Base-by-base conservation (phyloP, 2,888 invertebrate species). In the Anticlea derivata region DNA sequence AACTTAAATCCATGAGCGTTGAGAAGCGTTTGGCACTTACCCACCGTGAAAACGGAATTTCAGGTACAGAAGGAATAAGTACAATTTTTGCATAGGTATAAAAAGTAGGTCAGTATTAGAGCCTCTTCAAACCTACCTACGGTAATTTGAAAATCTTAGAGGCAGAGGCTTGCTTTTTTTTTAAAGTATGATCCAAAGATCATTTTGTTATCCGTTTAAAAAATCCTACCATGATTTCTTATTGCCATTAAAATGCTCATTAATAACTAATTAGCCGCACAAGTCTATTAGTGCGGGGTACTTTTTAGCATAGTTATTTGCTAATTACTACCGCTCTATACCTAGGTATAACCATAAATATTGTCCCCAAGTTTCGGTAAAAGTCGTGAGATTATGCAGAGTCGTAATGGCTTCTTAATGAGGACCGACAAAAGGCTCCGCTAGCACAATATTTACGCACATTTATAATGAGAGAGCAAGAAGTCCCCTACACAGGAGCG, bases 401-500 rank as follows among this genome's bases (percentile, higher is more conserved):
- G 43, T 67, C 67, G 62, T 81, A 81, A 84, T 82, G 81, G 76
- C 67, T 82, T 82, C 78, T 80, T 83, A 80, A 82, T 82, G 82
- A 82, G 75, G 55, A 65, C 64, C 65, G 64, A 76, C 73, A 78
- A 79, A 74, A 74, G 71, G 66, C 34, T 41, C 23, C 57, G 58
- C 65, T 66, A 68, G 66, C 78, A 80, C 77, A 80, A 80, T 82
- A 83, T 84, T 83, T 81, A 76, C 79, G 58, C 51, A 62, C 58
- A 81, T 83, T 82, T 78, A 78, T 78, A 80, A 81, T 76, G 75
- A 79, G 75, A 79, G 63, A 30, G 61, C 55, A 61, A 64, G 61
- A 49, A 62, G 51, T 51, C 61, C 55, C 43, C 34, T 29, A 12
- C 7, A 29, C 47, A 48, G 43, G 17, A 8, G 2, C 35, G 23